These are phyloP conservation scores for Ariolimax columbianus DNA, from an alignment of 2,888 invertebrate species.

Conservation along the genomic window DNA sequence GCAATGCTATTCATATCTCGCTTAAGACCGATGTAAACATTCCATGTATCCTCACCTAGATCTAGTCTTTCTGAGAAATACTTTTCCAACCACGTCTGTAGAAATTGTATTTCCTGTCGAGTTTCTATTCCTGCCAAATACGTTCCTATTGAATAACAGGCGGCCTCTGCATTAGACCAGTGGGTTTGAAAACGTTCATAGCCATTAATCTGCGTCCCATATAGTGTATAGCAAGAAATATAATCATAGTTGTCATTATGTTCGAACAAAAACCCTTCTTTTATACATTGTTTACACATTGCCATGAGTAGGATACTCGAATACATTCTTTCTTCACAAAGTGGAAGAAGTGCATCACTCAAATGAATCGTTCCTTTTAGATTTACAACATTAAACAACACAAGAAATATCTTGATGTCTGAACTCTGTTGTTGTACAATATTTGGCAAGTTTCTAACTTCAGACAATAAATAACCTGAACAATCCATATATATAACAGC, in stretches of 20 bases:
- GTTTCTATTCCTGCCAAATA: neutral
- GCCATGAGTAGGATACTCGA: neutral
- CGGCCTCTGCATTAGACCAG: neutral
- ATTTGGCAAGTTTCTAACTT: neutral
- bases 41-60: no score
- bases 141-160: neutral
- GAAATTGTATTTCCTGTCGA: neutral
- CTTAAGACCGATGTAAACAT: neutral
- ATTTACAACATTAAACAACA: neutral
- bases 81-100: neutral
- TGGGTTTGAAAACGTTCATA: no score
- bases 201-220: neutral
- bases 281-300: neutral
- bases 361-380: neutral
- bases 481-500: neutral
- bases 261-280: neutral
- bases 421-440: neutral
- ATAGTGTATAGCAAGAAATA: neutral
- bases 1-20: neutral
- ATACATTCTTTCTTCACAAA: no score
- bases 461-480: no score
- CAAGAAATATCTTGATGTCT: neutral
- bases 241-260: neutral
- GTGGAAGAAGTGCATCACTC: neutral
- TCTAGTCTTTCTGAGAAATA: neutral